Evolutionary conservation across 2,888 invertebrate genomes (phyloP), one percentile per base, ranked within the genome.

Genomic region (Lepidonotus clava): DNA sequence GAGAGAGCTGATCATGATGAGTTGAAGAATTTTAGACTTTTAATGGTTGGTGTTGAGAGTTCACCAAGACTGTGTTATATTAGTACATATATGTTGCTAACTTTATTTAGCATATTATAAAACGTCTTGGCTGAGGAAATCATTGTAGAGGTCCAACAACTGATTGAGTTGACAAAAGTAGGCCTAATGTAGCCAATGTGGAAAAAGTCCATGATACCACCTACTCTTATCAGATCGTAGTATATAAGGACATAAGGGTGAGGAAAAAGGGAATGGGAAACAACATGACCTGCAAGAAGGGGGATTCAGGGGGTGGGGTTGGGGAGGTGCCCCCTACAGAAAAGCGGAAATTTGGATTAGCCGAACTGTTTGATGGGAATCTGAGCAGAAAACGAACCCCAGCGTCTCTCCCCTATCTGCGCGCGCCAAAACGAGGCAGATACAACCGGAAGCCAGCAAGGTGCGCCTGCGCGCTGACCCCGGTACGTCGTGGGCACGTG

Each of bases 341-440:
- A 56, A 56, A n/a, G 5, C 56, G n/a, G 18, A 56, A 56, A 56
- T 56, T 11, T 56, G 56, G 5, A 56, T 56, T 56, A 56, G 56
- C n/a, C 56, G 56, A 56, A n/a, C 56, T 56, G n/a, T 56, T 56
- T 56, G 56, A 56, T 56, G 56, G 56, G 56, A 56, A 56, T 56
- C 56, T 56, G 56, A n/a, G 56, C n/a, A n/a, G 56, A 56, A 56
- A 56, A 56, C n/a, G 56, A 56, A 56, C 56, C 56, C 24, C 56
- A 56, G 11, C 56, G 18, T 5, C n/a, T n/a, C 24, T 11, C 21
- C 56, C 21, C 11, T 56, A 34, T 71, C 71, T 71, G 1, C 71
- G 4, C 71, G 1, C 21, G 4, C 38, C 71, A 71, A 36, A 34
- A 24, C 36, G 34, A 71, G 71, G 14, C 71, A 36, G 36, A 6